A percentile compares a stretch with the other conserved stretches of the same genome.
Evolutionary conservation across 1,140 invertebrate species (phyloP).

Genomic region (Drosophila virilis): DNA sequence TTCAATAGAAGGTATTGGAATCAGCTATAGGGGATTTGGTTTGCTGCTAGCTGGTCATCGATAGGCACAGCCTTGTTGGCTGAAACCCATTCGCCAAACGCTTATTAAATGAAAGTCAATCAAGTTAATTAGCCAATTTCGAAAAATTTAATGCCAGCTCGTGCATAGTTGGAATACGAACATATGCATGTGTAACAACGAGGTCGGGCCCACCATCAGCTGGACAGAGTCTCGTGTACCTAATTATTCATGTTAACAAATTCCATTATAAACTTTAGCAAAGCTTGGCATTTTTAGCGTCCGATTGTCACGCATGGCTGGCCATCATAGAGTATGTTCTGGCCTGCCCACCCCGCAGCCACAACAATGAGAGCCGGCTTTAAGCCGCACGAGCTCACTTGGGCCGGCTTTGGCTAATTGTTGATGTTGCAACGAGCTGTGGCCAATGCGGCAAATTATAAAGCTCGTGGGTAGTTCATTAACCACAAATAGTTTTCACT

Average conservation of each 20-base stretch:
- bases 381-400: conserved; percentile 47
- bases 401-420: not conserved
- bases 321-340: conserved; percentile 2
- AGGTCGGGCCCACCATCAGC: not conserved
- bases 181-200: conserved; percentile 1
- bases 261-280: conserved; percentile 73
- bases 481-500: conserved; percentile 33
- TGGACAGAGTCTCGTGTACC: conserved; percentile 52
- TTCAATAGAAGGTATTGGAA: conserved; percentile 4
- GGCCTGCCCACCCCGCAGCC: conserved; percentile 21
- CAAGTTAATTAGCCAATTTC: conserved; percentile 66
- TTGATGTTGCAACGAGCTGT: conserved; percentile 50
- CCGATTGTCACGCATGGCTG: conserved; percentile 53
- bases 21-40: not conserved
- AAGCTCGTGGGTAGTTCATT: conserved; percentile 47
- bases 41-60: conserved; percentile 5
- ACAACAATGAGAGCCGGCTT: not conserved
- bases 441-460: conserved; percentile 49
- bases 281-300: conserved; percentile 22
- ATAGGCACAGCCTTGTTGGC: not conserved
- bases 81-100: not conserved
- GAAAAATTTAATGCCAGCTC: conserved; percentile 55
- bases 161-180: conserved; percentile 56
- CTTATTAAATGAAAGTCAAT: conserved; percentile 73
- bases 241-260: conserved; percentile 78